phyloP scores from a whole-genome alignment of 2,113 vertebrate species.

The Cheirogaleus medius region DNA sequence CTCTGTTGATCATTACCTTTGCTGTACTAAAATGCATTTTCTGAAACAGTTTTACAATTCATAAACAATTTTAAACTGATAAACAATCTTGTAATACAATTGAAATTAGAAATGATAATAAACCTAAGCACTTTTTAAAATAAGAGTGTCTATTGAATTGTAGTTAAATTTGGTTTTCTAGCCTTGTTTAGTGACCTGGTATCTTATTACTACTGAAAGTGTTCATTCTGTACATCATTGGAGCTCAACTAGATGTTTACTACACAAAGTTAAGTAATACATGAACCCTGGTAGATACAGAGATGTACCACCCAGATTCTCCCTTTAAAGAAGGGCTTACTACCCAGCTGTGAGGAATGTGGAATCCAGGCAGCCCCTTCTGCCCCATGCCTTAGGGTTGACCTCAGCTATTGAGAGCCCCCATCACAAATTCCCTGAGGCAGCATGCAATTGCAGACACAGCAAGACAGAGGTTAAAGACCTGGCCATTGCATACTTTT shows the following conservation, averaged over 20 bases:
- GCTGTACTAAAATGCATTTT: background rate
- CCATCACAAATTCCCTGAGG: background rate
- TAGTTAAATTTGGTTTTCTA: slow-evolving; percentile 30
- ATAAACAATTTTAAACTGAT: background rate
- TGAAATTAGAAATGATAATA: slow-evolving; percentile 29
- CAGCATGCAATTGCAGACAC: background rate
- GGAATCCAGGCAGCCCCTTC: background rate
- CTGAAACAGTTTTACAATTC: background rate
- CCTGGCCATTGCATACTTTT: background rate
- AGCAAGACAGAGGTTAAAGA: background rate
- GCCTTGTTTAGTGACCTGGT: background rate
- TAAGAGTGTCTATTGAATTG: background rate
- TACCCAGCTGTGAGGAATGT: background rate
- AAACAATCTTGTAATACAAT: background rate
- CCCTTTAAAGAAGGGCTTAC: background rate
- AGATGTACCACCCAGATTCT: background rate
- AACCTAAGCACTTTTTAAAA: slow-evolving; percentile 8
- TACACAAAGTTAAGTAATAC: background rate
- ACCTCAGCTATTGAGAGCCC: background rate
- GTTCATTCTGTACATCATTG: background rate
- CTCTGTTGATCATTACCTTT: background rate
- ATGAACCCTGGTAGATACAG: background rate
- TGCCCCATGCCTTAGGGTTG: background rate
- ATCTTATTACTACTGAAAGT: background rate
- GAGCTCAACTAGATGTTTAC: background rate